These are phyloP conservation scores for Dissostichus mawsoni DNA, from an alignment of 2,113 vertebrate species.

Conservation along the genomic window DNA sequence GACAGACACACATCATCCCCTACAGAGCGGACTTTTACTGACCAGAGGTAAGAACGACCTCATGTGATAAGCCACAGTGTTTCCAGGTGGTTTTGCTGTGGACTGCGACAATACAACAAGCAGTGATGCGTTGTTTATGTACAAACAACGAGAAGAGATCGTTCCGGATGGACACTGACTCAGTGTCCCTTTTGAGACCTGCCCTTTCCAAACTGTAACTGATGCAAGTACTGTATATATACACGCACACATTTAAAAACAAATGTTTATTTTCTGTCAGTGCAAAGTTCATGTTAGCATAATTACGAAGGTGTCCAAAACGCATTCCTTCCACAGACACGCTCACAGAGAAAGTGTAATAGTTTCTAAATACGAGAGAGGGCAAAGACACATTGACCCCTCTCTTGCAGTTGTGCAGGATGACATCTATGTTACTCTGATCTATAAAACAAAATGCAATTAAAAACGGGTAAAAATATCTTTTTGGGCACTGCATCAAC, in stretches of 20 bases:
- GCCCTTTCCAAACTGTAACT: slow-evolving; percentile 21
- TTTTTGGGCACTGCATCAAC: slow-evolving; percentile 18
- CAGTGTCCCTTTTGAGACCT: slow-evolving; percentile 43
- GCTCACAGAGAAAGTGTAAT: slow-evolving; percentile 11
- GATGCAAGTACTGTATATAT: slow-evolving; percentile 18
- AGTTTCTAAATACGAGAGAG: slow-evolving; percentile 9
- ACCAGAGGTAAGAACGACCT: slow-evolving; percentile 55
- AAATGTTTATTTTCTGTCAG: slow-evolving; percentile 57
- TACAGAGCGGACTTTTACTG: slow-evolving; percentile 23
- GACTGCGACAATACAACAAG: slow-evolving; percentile 28
- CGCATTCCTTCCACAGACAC: slow-evolving; percentile 25
- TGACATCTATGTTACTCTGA: slow-evolving; percentile 18
- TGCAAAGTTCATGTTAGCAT: slow-evolving; percentile 67
- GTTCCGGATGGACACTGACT: slow-evolving; percentile 49
- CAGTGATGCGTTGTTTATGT: slow-evolving; percentile 51
- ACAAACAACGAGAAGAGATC: slow-evolving; percentile 40
- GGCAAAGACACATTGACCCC: slow-evolving; percentile 8
- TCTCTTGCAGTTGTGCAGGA: slow-evolving; percentile 34
- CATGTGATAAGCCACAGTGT: slow-evolving; percentile 45
- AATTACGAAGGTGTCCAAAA: slow-evolving; percentile 36
- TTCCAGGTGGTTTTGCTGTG: slow-evolving; percentile 35
- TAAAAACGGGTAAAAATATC: neutral
- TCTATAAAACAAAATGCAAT: slow-evolving; percentile 4
- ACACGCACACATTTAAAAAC: slow-evolving; percentile 7
- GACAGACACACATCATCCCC: slow-evolving; percentile 37